These are phyloP conservation scores for Tinea semifulvella DNA, from an alignment of 2,888 invertebrate genomes.

Conservation along the genomic window DNA sequence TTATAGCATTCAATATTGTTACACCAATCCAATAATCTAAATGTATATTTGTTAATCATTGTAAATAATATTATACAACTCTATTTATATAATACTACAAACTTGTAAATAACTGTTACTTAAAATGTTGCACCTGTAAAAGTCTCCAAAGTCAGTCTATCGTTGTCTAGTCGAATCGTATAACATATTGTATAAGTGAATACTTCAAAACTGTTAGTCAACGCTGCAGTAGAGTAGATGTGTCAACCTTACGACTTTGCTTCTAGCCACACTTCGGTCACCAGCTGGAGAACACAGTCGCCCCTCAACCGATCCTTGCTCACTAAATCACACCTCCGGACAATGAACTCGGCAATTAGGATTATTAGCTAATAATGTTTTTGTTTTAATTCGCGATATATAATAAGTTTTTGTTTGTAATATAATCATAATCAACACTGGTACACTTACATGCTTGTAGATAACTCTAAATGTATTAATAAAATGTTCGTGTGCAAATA, in stretches of 20 bases:
- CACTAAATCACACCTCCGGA: background rate
- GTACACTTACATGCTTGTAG: conserved; percentile 2
- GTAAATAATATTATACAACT: too few relatives aligned
- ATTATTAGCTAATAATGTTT: background rate
- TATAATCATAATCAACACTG: conserved; percentile 6
- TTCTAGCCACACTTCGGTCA: conserved; percentile 5
- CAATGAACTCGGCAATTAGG: conserved; percentile 6
- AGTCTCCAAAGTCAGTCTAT: conserved; percentile 1
- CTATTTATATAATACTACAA: too few relatives aligned
- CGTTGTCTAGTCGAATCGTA: background rate
- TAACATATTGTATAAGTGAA: background rate
- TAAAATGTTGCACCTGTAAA: background rate
- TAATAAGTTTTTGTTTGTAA: background rate
- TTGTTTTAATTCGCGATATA: background rate
- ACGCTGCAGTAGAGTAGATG: background rate
- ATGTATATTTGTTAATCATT: background rate
- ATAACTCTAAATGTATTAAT: conserved; percentile 4
- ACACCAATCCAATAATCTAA: background rate
- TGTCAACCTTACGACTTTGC: conserved; percentile 1
- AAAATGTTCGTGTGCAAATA: conserved; percentile 8
- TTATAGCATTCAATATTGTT: too few relatives aligned
- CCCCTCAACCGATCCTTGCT: conserved; percentile 3
- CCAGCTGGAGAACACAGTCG: conserved; percentile 30
- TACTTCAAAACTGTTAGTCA: background rate
- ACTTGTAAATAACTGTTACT: conserved; percentile 9